Conservation (phyloP, 2,888 invertebrate species). For the Stenotaenia linearis region DNA sequence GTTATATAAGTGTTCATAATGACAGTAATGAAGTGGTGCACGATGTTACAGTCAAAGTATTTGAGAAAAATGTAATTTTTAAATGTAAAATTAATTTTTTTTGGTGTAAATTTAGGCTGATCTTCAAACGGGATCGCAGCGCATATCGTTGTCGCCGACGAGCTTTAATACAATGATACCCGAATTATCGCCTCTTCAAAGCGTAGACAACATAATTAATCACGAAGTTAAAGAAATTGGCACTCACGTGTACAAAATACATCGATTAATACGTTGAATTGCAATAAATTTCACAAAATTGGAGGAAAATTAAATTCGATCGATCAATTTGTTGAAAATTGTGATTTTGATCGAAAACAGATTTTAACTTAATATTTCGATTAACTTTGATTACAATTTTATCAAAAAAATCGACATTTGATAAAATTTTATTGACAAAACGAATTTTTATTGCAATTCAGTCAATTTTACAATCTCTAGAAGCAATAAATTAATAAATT, state of each 20-base stretch:
- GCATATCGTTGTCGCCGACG: slow-evolving; percentile 71
- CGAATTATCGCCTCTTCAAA: slow-evolving; percentile 66
- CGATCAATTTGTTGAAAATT: too few relatives aligned
- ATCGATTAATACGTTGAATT: too few relatives aligned
- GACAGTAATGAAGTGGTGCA: slow-evolving; percentile 78
- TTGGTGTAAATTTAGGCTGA: slow-evolving; percentile 60
- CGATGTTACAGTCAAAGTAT: slow-evolving; percentile 73
- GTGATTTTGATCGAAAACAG: too few relatives aligned
- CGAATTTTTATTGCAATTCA: too few relatives aligned
- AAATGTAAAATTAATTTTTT: background rate
- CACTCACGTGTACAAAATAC: slow-evolving; percentile 94
- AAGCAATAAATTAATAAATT: too few relatives aligned
- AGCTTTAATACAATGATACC: slow-evolving; percentile 56
- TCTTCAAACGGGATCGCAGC: slow-evolving; percentile 83
- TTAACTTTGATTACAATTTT: background rate
- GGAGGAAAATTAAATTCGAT: too few relatives aligned
- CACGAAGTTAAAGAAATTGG: slow-evolving; percentile 99
- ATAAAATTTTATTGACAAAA: background rate
- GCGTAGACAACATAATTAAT: slow-evolving; percentile 89
- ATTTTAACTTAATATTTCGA: too few relatives aligned
- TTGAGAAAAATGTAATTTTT: too few relatives aligned
- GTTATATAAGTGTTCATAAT: slow-evolving; percentile 95
- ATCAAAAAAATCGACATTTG: background rate
- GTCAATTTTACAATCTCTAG: too few relatives aligned
- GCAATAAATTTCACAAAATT: too few relatives aligned